Conservation (phyloP, 2,113 vertebrate species). For the Nerophis lumbriciformis region DNA sequence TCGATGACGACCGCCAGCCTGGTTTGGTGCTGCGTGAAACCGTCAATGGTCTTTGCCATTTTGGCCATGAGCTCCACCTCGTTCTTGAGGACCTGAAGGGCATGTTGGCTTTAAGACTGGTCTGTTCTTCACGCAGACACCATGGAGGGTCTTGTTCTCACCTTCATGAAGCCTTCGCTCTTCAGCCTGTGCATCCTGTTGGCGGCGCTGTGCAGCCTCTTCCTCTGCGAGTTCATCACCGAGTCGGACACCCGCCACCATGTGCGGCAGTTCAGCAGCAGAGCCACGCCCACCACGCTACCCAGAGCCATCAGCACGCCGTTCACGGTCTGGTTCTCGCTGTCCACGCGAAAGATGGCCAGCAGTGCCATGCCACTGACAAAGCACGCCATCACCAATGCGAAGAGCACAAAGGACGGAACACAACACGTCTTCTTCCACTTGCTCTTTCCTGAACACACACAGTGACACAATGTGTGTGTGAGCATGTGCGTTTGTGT, state of each 20-base stretch:
- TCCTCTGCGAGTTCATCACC: conserved; percentile 89
- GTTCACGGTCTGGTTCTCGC: conserved; percentile 79
- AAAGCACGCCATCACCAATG: conserved; percentile 80
- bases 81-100: conserved; percentile 85
- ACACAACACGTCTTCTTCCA: conserved; percentile 98
- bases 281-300: conserved; percentile 82
- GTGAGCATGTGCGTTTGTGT: background rate
- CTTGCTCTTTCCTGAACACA: conserved; percentile 80
- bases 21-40: conserved; percentile 97
- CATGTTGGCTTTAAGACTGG: background rate
- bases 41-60: conserved; percentile 95
- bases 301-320: conserved; percentile 80
- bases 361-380: conserved; percentile 80
- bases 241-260: conserved; percentile 96
- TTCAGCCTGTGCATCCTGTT: conserved; percentile 90
- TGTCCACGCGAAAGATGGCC: conserved; percentile 80
- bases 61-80: conserved; percentile 96
- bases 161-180: conserved; percentile 98
- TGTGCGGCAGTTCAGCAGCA: conserved; percentile 89
- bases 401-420: conserved; percentile 89
- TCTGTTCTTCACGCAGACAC: background rate
- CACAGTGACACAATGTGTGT: background rate
- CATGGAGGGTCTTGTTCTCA: conserved; percentile 27
- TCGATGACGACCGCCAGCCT: conserved; percentile 93
- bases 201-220: conserved; percentile 87